Percentiles rank a stretch among this genome's conserved stretches.
Conservation (phyloP, 1,140 invertebrate genomes). For the Whitmania pigra region DNA sequence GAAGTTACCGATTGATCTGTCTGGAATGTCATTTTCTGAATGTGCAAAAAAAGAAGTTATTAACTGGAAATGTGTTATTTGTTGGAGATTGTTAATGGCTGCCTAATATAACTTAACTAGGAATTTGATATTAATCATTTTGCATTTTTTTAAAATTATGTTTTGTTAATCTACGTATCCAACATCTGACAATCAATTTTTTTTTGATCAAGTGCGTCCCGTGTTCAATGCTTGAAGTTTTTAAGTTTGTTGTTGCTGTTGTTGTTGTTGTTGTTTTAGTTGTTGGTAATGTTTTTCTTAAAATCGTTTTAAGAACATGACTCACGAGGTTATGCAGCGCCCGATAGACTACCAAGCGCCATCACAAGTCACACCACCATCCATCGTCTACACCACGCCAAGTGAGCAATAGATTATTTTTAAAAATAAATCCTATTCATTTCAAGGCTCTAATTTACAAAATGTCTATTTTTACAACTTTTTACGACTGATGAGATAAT, state of each 20-base stretch:
- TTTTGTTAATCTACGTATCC: too few relatives aligned
- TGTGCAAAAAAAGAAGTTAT: too few relatives aligned
- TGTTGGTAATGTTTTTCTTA: neutral
- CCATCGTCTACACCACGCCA: conserved; percentile 12
- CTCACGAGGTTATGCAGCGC: conserved; percentile 3
- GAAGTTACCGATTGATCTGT: too few relatives aligned
- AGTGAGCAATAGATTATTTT: neutral
- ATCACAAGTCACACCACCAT: neutral
- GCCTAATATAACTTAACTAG: too few relatives aligned
- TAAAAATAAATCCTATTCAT: neutral
- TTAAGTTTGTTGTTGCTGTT: neutral
- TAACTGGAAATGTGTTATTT: too few relatives aligned
- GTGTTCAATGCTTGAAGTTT: neutral
- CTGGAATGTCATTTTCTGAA: too few relatives aligned
- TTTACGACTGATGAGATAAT: too few relatives aligned
- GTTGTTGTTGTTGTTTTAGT: neutral
- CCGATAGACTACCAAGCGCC: conserved; percentile 16
- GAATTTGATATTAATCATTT: too few relatives aligned
- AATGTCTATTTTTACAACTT: neutral
- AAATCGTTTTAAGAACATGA: conserved; percentile 2
- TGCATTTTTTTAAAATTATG: too few relatives aligned
- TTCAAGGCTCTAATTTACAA: neutral
- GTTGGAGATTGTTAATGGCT: too few relatives aligned
- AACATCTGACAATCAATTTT: too few relatives aligned
- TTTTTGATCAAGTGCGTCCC: too few relatives aligned